Conservation (phyloP, 2,797 vertebrate genomes). For the Botia kubotai region DNA sequence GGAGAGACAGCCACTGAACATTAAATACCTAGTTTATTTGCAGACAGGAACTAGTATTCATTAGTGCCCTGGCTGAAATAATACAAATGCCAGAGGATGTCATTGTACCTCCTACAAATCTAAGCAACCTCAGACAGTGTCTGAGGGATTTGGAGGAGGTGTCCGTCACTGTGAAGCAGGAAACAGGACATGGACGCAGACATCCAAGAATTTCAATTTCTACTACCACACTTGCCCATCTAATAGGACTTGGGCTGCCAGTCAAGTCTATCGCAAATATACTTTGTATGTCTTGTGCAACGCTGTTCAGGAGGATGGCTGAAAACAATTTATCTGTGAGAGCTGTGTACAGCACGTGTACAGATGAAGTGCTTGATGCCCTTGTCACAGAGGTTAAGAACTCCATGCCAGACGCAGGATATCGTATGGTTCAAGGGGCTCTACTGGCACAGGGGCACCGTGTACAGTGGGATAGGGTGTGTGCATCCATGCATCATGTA, state of each 20-base stretch:
- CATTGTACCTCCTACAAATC: background rate
- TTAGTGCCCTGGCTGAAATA: too few species aligned
- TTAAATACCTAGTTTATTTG: background rate
- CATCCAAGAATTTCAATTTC: background rate
- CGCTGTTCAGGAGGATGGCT: background rate
- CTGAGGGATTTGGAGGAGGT: background rate
- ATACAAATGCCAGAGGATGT: too few species aligned
- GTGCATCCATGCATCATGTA: constrained; percentile 4
- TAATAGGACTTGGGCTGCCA: too few species aligned
- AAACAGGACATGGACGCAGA: background rate
- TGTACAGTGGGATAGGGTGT: background rate
- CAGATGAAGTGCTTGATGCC: background rate
- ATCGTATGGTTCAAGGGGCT: constrained; percentile 3
- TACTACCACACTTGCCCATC: too few species aligned
- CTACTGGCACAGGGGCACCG: background rate
- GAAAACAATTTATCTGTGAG: background rate
- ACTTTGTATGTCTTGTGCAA: background rate
- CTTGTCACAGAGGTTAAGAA: constrained; percentile 3
- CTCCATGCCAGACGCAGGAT: background rate
- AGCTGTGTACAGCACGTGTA: background rate
- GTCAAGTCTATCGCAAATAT: background rate
- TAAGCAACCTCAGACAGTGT: background rate
- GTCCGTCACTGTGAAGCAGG: background rate
- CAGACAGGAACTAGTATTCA: background rate
- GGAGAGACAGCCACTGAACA: constrained; percentile 8